Percentiles rank a stretch among this genome's conserved stretches.
phyloP scores from a whole-genome alignment of 2,113 vertebrate species.

The Trichechus manatus region DNA sequence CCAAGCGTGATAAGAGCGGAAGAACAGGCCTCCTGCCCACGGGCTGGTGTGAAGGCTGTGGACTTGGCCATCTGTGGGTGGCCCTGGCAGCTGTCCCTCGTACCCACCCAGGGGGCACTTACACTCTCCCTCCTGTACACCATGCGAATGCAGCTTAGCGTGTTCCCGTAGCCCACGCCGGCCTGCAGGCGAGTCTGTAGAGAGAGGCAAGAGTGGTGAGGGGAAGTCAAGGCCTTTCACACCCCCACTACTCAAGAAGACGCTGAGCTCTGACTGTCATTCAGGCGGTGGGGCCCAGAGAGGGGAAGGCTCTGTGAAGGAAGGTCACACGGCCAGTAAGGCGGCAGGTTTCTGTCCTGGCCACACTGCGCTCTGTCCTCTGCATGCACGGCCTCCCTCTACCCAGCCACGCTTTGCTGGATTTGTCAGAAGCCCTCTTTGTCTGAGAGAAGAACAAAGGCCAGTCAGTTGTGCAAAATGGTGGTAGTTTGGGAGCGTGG shows the following conservation, averaged over 20 bases:
- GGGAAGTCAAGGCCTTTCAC: not conserved
- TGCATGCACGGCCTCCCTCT: no score
- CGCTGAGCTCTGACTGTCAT: not conserved
- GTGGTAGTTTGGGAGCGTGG: no score
- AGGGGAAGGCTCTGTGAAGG: not conserved
- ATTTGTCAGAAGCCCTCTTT: not conserved
- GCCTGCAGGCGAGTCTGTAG: constrained; percentile 95
- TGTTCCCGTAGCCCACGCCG: constrained; percentile 92
- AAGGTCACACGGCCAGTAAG: not conserved
- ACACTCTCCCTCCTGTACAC: constrained; percentile 96
- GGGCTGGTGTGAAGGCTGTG: rapidly evolving
- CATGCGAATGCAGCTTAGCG: constrained; percentile 91
- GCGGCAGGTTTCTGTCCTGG: not conserved
- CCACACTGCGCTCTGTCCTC: not conserved
- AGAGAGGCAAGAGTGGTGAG: constrained; percentile 8
- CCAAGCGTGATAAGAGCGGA: not conserved
- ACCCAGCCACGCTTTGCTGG: not conserved
- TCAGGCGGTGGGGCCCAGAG: not conserved
- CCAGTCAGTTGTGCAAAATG: not conserved
- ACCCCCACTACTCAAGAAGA: not conserved
- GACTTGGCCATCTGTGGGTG: not conserved
- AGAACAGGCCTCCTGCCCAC: rapidly evolving
- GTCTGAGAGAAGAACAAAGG: not conserved
- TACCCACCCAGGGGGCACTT: constrained; percentile 79
- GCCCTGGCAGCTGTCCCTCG: rapidly evolving